Conservation (phyloP, 2,113 vertebrate genomes). For the Nothoprocta perdicaria region DNA sequence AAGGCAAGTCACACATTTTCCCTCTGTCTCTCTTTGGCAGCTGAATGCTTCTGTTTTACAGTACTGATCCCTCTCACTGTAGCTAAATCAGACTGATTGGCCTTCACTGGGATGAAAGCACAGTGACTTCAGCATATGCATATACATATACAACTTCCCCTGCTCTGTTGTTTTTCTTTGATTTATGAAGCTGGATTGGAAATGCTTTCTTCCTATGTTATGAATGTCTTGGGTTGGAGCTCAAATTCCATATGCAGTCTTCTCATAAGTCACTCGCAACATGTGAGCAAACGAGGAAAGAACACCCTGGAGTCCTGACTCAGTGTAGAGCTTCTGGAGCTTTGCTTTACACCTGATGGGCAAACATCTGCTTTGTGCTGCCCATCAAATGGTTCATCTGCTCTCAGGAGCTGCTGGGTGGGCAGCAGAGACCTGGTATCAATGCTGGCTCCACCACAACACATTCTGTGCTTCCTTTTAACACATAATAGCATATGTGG, state of each 20-base stretch:
- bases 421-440: not conserved
- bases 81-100: not conserved
- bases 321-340: not conserved
- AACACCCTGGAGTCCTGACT: not conserved
- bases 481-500: accelerated
- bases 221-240: not conserved
- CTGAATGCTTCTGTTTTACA: not conserved
- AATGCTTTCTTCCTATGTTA: not conserved
- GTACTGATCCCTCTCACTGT: not conserved
- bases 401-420: not conserved
- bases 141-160: no score
- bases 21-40: not conserved
- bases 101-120: not conserved
- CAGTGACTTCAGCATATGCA: not conserved
- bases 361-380: not conserved
- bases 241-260: not conserved
- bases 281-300: not conserved
- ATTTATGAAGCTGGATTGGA: not conserved
- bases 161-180: not conserved
- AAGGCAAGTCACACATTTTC: not conserved
- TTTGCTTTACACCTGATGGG: not conserved
- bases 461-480: accelerated
- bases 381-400: not conserved
- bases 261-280: not conserved
- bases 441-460: not conserved